Evolutionary conservation across 2,113 vertebrate species (phyloP), one percentile per base, ranked within the genome.

Genomic region (Prunella fulvescens): DNA sequence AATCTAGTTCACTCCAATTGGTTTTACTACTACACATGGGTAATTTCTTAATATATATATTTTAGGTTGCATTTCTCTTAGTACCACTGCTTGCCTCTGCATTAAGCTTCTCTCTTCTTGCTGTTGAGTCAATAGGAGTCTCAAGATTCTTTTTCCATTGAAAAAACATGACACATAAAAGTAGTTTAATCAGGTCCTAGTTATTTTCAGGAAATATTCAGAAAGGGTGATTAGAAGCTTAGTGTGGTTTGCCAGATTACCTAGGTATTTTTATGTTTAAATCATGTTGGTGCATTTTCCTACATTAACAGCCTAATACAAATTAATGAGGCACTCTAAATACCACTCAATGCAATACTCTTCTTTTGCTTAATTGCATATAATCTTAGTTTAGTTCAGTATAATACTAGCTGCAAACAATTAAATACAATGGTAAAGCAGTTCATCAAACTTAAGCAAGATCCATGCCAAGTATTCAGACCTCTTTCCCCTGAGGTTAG

Each of bases 361-460:
- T 91, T 95, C 85, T 69, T 93, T 87, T 88, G 65, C 88, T 96
- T 96, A 92, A 97, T 93, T 94, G 73, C 60, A 80, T 96, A 97
- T 95, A 90, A 97, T 96, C 92, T 97, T 88, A 69, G 72, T 94
- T 97, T 90, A 84, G 73, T 83, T 97, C 84, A 72, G 57, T 81
- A 83, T 94, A 96, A 96, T 72, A 79, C 74, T 88, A 71, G 92
- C 92, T 95, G 90, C 86, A 96, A 97, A 97, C 92, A 96, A 92
- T 93, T 96, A 97, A 97, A 94, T 53, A 76, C 83, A 97, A 95
- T 62, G 45, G 61, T 54, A 83, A 91, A 96, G 90, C 90, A 53
- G 40, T 96, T 97, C 88, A 97, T 97, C 96, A 98, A 88, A 95
- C 40, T 85, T 91, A 93, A 96, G 93, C 88, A 96, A 95, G 84